Evolutionary conservation across 2,888 invertebrate species (phyloP), one percentile per base, ranked within the genome.

Genomic region (Plemyria rubiginata): DNA sequence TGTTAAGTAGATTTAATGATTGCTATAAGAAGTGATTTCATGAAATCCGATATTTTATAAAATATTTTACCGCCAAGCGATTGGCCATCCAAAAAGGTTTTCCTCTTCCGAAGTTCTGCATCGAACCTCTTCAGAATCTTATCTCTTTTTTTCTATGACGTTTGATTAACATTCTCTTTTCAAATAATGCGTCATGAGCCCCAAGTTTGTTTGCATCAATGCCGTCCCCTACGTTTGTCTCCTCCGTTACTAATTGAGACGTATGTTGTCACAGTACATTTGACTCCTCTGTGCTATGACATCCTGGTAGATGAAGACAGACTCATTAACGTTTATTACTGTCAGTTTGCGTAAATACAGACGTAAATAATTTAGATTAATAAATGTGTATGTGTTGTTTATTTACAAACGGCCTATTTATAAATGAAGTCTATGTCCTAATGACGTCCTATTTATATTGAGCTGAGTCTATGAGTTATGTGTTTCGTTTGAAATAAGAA

Each of bases 191-290:
- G 32, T 32, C 32, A 32, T 32, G 11, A 38, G 36, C 36, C 8
- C 36, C 3, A 15, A 32, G 22, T 29, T 51, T 55, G 45, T 58
- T 58, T 28, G 22, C 70, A 75, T 74, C 79, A 80, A 80, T 81
- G 82, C 76, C 66, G 79, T 80, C 78, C 80, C 59, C 80, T 76
- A 58, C 70, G 73, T 78, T 83, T 78, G 80, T 76, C 73, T 71
- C 78, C 81, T 78, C 84, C 84, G 81, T 78, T 74, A 79, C 88
- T 89, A 90, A 90, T 90, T 89, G 88, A 87, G 87, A 90, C 82
- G 78, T 83, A 90, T 88, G 73, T 68, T 69, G 79, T 78, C 76
- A 71, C 81, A 84, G 75, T 70, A 76, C 85, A 83, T 86, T 85
- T 75, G 73, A 70, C 75, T 76, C 76, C 72, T 74, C 76, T 73